Evolutionary conservation across 2,113 vertebrate species (phyloP).

Genomic region (Saimiri boliviensis): DNA sequence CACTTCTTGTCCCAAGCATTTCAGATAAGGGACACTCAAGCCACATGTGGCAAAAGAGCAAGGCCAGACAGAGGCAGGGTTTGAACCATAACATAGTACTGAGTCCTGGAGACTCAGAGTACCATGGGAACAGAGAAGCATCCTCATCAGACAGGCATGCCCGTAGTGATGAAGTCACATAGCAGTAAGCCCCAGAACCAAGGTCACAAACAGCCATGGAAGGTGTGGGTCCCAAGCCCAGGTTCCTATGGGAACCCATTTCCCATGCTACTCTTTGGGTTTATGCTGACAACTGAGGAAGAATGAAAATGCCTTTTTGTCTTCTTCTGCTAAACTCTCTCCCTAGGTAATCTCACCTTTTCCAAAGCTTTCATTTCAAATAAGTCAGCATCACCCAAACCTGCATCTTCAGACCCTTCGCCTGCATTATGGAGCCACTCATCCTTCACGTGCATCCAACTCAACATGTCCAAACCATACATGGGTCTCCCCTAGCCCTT

Average conservation of each 20-base stretch:
- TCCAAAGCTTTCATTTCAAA: background rate
- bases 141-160: background rate
- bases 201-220: background rate
- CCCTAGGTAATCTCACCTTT: background rate
- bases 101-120: background rate
- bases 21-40: no score
- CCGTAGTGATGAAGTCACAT: background rate
- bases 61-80: background rate
- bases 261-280: background rate
- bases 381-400: background rate
- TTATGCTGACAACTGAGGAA: background rate
- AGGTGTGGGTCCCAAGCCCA: background rate
- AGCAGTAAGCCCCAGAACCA: background rate
- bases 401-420: background rate
- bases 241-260: background rate
- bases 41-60: rapidly evolving
- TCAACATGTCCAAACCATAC: rapidly evolving
- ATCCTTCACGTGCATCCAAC: background rate
- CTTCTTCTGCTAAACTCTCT: background rate
- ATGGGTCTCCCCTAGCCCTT: rapidly evolving
- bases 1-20: no score
- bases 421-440: background rate
- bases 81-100: background rate
- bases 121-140: no score
- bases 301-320: background rate